phyloP scores from a whole-genome alignment of 2,113 vertebrate genomes.

The Shinisaurus crocodilurus region DNA sequence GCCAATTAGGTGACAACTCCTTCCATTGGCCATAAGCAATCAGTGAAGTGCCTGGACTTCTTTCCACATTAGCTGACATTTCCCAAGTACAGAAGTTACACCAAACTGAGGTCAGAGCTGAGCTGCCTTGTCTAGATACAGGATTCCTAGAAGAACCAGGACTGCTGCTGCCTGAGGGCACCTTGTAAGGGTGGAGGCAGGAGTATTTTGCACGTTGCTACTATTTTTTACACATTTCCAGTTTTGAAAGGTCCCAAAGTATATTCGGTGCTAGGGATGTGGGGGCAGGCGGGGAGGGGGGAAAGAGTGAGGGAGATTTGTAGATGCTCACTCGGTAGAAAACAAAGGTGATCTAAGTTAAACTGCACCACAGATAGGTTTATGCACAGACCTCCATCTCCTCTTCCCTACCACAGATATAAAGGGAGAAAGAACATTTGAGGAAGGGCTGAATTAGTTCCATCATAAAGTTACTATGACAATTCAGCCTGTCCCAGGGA shows the following conservation, averaged over 20 bases:
- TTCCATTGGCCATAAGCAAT: neutral
- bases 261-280: neutral
- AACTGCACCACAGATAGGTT: neutral
- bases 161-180: accelerated
- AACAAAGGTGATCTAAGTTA: neutral
- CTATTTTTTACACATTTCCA: constrained; percentile 40
- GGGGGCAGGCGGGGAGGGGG: neutral
- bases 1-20: neutral
- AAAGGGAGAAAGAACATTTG: neutral
- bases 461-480: neutral
- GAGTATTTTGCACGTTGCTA: neutral
- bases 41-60: neutral
- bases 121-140: neutral
- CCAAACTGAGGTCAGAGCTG: too few relatives aligned
- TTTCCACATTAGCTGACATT: neutral
- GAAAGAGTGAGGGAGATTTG: neutral
- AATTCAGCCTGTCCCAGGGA: neutral
- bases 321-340: too few relatives aligned
- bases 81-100: neutral
- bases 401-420: neutral
- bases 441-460: neutral
- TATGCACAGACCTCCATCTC: neutral
- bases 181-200: neutral
- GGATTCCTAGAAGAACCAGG: too few relatives aligned
- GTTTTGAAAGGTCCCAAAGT: constrained; percentile 39